Conservation (phyloP, 2,113 vertebrate genomes). For the Taurulus bubalis region DNA sequence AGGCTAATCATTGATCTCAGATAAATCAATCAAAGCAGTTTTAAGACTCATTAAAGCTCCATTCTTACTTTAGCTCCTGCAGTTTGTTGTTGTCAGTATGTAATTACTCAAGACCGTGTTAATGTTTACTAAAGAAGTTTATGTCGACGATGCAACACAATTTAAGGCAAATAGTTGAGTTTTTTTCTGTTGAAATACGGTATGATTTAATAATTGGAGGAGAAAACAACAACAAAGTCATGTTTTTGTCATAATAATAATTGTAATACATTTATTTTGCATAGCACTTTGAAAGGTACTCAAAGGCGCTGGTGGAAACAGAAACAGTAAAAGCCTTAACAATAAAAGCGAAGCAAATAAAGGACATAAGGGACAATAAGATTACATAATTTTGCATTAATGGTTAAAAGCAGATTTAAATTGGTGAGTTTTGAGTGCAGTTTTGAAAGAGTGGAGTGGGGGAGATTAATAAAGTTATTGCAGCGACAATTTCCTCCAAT, state of each 20-base stretch:
- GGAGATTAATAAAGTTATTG: not conserved
- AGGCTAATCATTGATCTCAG: slow-evolving; percentile 30
- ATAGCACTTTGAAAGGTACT: too few species aligned
- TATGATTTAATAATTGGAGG: not conserved
- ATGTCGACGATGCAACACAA: too few species aligned
- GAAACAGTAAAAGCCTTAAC: too few species aligned
- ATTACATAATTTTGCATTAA: not conserved
- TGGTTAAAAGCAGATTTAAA: too few species aligned
- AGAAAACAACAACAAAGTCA: not conserved
- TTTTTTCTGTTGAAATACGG: not conserved
- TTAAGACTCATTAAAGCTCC: slow-evolving; percentile 31
- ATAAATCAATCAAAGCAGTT: slow-evolving; percentile 28
- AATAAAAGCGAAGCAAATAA: not conserved
- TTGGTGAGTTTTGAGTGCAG: not conserved
- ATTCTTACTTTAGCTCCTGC: not conserved
- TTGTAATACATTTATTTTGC: too few species aligned
- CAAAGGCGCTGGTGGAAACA: too few species aligned
- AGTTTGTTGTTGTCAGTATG: not conserved
- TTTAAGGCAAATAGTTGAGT: too few species aligned
- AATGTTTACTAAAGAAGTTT: not conserved
- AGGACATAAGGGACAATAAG: not conserved
- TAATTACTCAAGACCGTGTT: not conserved
- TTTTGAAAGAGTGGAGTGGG: not conserved
- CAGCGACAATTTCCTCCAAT: not conserved
- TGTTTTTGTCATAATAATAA: not conserved